These are phyloP conservation scores for Drosophila kambysellisi DNA, from an alignment of 2,888 invertebrate species.

Conservation along the genomic window DNA sequence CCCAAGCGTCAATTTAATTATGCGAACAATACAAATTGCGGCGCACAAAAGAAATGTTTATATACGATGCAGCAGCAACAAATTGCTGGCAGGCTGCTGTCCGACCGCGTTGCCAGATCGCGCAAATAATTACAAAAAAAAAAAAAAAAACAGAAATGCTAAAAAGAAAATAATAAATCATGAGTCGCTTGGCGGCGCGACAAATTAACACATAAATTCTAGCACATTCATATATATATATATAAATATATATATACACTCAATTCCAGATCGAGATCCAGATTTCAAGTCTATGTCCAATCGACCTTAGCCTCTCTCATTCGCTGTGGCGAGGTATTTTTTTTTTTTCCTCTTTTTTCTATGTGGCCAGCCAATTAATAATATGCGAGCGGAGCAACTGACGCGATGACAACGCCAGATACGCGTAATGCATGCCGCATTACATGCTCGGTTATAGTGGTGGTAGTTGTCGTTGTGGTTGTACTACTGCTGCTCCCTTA, in stretches of 20 bases:
- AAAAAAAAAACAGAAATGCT: background rate
- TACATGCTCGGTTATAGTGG: slow-evolving; percentile 59
- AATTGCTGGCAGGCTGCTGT: slow-evolving; percentile 52
- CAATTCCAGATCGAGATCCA: slow-evolving; percentile 15
- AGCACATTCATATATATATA: slow-evolving; percentile 49
- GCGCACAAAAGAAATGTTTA: slow-evolving; percentile 72
- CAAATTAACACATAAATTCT: slow-evolving; percentile 80
- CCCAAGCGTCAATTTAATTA: slow-evolving; percentile 81
- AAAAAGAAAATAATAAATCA: slow-evolving; percentile 66
- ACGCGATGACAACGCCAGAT: slow-evolving; percentile 79
- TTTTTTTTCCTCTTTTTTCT: slow-evolving; percentile 17
- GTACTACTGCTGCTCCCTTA: background rate
- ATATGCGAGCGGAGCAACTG: slow-evolving; percentile 80
- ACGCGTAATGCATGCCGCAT: slow-evolving; percentile 79
- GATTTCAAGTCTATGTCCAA: slow-evolving; percentile 1
- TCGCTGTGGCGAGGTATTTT: background rate
- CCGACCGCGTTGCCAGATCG: slow-evolving; percentile 25
- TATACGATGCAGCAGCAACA: slow-evolving; percentile 64
- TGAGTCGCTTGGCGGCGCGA: slow-evolving; percentile 65
- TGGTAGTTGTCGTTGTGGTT: slow-evolving; percentile 1
- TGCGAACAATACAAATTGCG: slow-evolving; percentile 80
- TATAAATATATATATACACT: slow-evolving; percentile 6
- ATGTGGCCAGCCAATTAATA: slow-evolving; percentile 71
- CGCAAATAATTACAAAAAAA: slow-evolving; percentile 31
- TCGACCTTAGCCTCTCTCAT: slow-evolving; percentile 1